These are phyloP conservation scores for Dasysyrphus tricinctus DNA, from an alignment of 2,888 invertebrate genomes.

Conservation along the genomic window DNA sequence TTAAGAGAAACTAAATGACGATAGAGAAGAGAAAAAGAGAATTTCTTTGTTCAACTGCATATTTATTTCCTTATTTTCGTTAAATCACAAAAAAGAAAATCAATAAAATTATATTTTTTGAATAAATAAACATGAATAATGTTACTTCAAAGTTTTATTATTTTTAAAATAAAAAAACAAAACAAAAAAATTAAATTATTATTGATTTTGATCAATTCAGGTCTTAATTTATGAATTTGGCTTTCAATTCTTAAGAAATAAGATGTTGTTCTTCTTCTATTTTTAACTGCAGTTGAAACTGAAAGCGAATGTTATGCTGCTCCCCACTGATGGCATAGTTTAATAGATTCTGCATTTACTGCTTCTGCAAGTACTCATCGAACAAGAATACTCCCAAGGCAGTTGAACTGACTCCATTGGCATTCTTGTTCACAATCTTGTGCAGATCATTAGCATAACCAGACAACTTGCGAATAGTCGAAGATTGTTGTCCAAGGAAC, in stretches of 20 bases:
- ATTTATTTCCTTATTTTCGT: not conserved
- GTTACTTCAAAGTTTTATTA: constrained; percentile 27
- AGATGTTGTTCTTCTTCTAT: not conserved
- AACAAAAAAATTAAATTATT: not conserved
- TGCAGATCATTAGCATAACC: constrained; percentile 90
- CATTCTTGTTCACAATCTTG: constrained; percentile 85
- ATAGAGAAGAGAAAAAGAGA: not conserved
- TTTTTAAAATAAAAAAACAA: constrained; percentile 4
- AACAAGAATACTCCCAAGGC: constrained; percentile 88
- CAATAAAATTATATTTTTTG: not conserved
- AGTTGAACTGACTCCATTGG: constrained; percentile 84
- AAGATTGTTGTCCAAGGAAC: constrained; percentile 88
- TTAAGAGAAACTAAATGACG: not conserved
- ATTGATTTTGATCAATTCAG: not conserved
- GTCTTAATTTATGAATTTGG: not conserved
- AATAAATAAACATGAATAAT: constrained; percentile 14
- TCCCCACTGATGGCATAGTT: not conserved
- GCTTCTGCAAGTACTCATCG: constrained; percentile 86
- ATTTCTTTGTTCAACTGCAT: constrained; percentile 27
- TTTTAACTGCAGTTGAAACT: constrained; percentile 48
- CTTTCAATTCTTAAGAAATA: not conserved
- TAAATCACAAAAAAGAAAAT: constrained; percentile 11
- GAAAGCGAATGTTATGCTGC: constrained; percentile 22
- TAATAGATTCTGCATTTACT: constrained; percentile 77
- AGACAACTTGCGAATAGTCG: constrained; percentile 88